phyloP scores from a whole-genome alignment of 1,140 invertebrate species.

The Homarus americanus region DNA sequence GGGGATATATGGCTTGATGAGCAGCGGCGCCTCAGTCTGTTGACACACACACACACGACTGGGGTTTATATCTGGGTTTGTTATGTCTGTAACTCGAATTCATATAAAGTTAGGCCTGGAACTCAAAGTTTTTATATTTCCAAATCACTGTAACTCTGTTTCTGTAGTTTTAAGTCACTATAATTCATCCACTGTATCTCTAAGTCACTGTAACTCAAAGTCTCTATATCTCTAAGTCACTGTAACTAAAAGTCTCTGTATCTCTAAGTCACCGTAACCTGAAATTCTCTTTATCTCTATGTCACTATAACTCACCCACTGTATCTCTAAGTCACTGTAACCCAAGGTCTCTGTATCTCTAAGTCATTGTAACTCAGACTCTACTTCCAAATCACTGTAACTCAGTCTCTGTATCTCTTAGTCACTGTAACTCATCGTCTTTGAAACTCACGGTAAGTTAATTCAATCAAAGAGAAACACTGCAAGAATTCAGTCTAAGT shows the following conservation, averaged over 20 bases:
- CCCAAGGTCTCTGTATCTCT: background rate
- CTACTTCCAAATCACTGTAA: background rate
- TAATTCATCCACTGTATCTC: background rate
- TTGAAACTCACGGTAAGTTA: background rate
- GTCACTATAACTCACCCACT: background rate
- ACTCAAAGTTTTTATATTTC: background rate
- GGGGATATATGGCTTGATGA: conserved; percentile 91
- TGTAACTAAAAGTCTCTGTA: too few species aligned
- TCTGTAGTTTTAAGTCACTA: background rate
- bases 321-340: background rate
- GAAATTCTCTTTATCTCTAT: too few species aligned
- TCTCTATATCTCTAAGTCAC: background rate
- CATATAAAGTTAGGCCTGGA: background rate
- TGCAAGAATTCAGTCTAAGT: background rate
- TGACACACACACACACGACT: too few species aligned
- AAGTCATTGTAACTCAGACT: background rate
- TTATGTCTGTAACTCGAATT: background rate
- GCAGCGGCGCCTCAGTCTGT: conserved; percentile 92
- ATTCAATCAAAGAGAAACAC: background rate
- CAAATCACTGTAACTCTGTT: too few species aligned
- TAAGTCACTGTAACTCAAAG: background rate
- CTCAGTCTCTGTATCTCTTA: background rate
- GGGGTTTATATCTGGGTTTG: background rate
- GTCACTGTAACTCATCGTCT: background rate
- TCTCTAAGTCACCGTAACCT: too few species aligned